phyloP scores from a whole-genome alignment of 2,113 vertebrate genomes.

The Erythrocebus patas region DNA sequence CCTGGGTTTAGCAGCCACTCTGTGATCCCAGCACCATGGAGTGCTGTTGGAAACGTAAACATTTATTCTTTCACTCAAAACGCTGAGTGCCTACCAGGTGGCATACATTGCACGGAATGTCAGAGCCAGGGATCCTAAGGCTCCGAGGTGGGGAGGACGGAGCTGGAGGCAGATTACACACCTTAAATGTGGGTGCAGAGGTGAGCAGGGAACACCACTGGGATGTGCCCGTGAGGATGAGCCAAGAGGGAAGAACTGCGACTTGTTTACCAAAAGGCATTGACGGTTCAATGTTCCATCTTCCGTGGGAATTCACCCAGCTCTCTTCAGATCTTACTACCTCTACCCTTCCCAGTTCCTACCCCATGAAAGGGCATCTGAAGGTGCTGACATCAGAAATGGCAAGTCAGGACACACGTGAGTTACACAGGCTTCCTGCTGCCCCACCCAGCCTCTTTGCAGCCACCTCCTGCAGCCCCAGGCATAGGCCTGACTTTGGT shows the following conservation, averaged over 20 bases:
- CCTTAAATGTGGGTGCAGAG: background rate
- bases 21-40: background rate
- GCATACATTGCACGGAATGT: background rate
- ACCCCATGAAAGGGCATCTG: background rate
- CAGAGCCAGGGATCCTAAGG: background rate
- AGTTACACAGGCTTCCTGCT: background rate
- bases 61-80: background rate
- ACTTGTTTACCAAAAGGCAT: background rate
- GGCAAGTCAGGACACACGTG: background rate
- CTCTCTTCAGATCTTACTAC: background rate
- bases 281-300: background rate
- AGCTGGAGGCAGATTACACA: background rate
- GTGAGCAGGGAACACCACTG: background rate
- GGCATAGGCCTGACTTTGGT: background rate
- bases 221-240: background rate
- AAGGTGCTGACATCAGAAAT: background rate
- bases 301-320: background rate
- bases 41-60: background rate
- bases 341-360: slow-evolving; percentile 7
- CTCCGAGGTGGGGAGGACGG: background rate
- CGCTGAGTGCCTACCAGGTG: too few species aligned
- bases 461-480: background rate
- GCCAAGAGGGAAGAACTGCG: background rate
- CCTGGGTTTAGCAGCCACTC: too few species aligned
- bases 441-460: background rate